A percentile compares a stretch with the other conserved stretches of the same genome.
These are phyloP conservation scores for Diorhabda sublineata DNA, from an alignment of 1,140 invertebrate genomes.

Conservation along the genomic window DNA sequence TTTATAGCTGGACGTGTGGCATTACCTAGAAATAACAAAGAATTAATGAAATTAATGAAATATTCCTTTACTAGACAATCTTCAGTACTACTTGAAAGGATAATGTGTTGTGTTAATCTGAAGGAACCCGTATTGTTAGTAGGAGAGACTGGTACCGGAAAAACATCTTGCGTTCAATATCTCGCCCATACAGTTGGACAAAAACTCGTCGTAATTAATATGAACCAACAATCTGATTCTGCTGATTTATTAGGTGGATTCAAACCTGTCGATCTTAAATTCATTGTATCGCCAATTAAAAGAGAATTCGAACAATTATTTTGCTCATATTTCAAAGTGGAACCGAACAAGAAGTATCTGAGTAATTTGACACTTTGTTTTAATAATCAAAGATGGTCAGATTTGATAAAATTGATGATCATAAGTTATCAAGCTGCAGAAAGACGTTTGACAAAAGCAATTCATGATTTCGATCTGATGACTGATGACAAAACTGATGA, in stretches of 20 bases:
- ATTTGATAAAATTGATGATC: constrained; percentile 71
- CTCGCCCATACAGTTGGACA: constrained; percentile 79
- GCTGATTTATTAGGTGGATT: constrained; percentile 94
- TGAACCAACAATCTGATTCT: constrained; percentile 98
- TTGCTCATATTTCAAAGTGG: constrained; percentile 68
- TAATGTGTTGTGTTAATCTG: constrained; percentile 74
- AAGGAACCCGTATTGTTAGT: constrained; percentile 92
- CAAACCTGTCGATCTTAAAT: constrained; percentile 91
- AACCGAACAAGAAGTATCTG: constrained; percentile 83
- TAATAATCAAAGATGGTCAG: constrained; percentile 66
- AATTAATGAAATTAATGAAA: constrained; percentile 51
- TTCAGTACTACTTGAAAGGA: constrained; percentile 77
- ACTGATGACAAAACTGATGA: constrained; percentile 27
- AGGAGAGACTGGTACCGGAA: constrained; percentile 98
- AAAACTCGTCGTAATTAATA: constrained; percentile 93
- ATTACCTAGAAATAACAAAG: constrained; percentile 40
- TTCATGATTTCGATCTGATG: constrained; percentile 3
- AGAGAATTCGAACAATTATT: constrained; percentile 83
- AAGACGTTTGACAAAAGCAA: constrained; percentile 43
- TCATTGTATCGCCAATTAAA: constrained; percentile 74
- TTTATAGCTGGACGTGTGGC: constrained; percentile 36
- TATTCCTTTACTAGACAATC: constrained; percentile 81
- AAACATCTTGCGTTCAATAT: constrained; percentile 95
- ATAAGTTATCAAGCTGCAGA: constrained; percentile 68
- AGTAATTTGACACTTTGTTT: constrained; percentile 73